phyloP scores from a whole-genome alignment of 1,140 invertebrate species.

The Rhagoletis zephyria region DNA sequence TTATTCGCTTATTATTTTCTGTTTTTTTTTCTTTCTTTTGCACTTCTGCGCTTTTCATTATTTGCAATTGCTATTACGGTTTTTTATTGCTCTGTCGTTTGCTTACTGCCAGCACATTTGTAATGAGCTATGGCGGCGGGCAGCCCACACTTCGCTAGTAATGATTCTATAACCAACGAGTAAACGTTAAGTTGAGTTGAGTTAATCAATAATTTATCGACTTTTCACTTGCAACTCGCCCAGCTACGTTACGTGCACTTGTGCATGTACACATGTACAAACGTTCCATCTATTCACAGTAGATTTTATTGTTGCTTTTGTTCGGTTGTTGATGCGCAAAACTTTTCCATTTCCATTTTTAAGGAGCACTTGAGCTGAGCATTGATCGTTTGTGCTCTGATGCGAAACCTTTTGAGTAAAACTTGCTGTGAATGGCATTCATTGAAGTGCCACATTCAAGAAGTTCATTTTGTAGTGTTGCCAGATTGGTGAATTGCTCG shows the following conservation, averaged over 20 bases:
- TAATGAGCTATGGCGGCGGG: constrained; percentile 14
- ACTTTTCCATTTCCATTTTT: constrained; percentile 39
- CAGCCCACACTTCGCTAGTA: too few species aligned
- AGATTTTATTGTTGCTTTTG: constrained; percentile 5
- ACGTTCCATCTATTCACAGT: background rate
- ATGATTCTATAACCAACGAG: background rate
- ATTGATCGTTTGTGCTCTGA: constrained; percentile 19
- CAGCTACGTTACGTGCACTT: background rate
- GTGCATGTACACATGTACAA: background rate
- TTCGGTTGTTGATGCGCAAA: constrained; percentile 17
- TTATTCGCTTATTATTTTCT: background rate
- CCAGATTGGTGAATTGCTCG: constrained; percentile 1
- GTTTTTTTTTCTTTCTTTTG: background rate
- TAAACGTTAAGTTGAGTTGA: constrained; percentile 26
- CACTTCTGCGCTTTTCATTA: background rate
- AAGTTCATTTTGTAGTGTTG: background rate
- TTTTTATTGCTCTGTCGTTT: constrained; percentile 37
- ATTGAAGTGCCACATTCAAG: constrained; percentile 27
- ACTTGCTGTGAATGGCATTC: constrained; percentile 36
- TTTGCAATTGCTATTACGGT: constrained; percentile 27
- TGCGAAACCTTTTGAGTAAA: constrained; percentile 26
- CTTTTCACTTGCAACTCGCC: constrained; percentile 37
- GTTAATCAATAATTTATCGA: constrained; percentile 48
- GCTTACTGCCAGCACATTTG: constrained; percentile 9
- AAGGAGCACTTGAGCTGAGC: constrained; percentile 21